A percentile compares a stretch with the other conserved stretches of the same genome.
These are phyloP conservation scores for Ophioninae sp. DNA, from an alignment of 2,888 invertebrate genomes.

Conservation along the genomic window DNA sequence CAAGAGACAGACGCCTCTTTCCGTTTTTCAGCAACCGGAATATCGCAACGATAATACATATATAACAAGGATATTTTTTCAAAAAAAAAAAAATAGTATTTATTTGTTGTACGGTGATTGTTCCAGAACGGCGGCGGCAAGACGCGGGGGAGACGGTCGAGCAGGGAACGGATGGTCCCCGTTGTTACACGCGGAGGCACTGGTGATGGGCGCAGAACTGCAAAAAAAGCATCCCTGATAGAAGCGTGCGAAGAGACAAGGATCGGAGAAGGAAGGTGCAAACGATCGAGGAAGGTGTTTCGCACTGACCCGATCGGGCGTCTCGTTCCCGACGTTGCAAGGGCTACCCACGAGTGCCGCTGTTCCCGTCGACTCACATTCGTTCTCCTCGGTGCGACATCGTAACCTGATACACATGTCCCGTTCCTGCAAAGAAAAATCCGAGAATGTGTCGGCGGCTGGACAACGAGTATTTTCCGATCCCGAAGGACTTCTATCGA, in stretches of 20 bases:
- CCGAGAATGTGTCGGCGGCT: not conserved
- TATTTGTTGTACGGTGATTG: too few relatives aligned
- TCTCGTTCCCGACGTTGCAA: not conserved
- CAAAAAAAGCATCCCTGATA: not conserved
- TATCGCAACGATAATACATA: too few relatives aligned
- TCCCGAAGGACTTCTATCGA: not conserved
- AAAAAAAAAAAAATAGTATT: too few relatives aligned
- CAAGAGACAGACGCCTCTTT: too few relatives aligned
- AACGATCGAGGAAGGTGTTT: not conserved
- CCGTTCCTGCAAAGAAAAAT: not conserved
- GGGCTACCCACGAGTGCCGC: not conserved
- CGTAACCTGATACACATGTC: not conserved
- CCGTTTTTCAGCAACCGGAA: too few relatives aligned
- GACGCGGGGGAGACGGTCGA: too few relatives aligned
- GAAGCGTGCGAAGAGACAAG: not conserved
- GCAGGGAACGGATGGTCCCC: too few relatives aligned
- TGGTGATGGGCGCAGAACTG: not conserved
- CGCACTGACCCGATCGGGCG: not conserved
- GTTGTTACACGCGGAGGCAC: not conserved
- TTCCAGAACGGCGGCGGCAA: too few relatives aligned
- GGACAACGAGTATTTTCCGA: not conserved
- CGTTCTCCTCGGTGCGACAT: not conserved
- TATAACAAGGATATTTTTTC: too few relatives aligned
- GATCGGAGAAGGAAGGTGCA: not conserved
- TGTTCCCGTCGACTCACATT: not conserved